Evolutionary conservation across 2,113 vertebrate species (phyloP).

Genomic region (Microcebus jonahi): DNA sequence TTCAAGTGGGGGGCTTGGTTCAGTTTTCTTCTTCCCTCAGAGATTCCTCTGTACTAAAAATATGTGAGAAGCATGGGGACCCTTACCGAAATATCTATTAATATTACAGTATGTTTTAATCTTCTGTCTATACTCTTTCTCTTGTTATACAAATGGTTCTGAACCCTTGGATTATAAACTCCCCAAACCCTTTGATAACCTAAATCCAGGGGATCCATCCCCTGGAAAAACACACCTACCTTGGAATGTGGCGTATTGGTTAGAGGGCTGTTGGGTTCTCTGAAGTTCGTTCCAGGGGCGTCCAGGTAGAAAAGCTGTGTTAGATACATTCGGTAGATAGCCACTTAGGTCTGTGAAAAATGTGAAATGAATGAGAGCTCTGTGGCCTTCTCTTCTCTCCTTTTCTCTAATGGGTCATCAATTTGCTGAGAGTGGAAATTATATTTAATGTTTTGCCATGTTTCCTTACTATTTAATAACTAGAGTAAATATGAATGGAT

Average conservation of each 20-base stretch:
- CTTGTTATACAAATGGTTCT: not conserved
- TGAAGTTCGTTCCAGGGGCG: not conserved
- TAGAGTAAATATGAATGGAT: not conserved
- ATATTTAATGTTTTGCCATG: not conserved
- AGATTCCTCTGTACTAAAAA: not conserved
- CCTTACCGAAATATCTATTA: not conserved
- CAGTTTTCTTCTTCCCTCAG: not conserved
- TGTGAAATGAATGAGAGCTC: not conserved
- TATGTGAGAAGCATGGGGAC: not conserved
- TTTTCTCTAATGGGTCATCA: not conserved
- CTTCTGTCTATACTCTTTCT: not conserved
- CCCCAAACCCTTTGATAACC: not conserved
- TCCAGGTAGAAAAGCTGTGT: not conserved
- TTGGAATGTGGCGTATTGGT: not conserved
- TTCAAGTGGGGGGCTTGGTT: not conserved
- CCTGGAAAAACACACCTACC: not conserved
- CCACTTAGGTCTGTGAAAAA: not conserved
- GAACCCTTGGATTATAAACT: not conserved
- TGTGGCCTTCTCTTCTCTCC: not conserved
- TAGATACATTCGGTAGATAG: not conserved
- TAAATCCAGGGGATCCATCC: not conserved
- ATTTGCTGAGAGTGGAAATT: not conserved
- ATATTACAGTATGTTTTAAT: not conserved
- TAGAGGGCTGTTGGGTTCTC: not conserved
- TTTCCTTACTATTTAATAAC: conserved; percentile 25